Conservation (phyloP, 2,797 vertebrate species). For the Buceros bicornis region DNA sequence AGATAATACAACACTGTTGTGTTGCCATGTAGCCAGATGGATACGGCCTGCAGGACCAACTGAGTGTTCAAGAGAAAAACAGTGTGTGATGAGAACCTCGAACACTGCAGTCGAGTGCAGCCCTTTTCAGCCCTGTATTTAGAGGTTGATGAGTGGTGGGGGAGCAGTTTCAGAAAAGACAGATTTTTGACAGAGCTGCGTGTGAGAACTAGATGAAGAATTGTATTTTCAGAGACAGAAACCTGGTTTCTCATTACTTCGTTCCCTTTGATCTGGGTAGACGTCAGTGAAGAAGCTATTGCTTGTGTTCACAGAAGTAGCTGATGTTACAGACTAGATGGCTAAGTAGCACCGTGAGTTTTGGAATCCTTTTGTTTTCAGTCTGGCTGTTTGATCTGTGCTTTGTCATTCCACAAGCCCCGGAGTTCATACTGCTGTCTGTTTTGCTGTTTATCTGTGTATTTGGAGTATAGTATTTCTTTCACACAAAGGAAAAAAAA, state of each 20-base stretch:
- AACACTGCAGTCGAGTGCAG: background rate
- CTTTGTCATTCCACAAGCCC: constrained; percentile 19
- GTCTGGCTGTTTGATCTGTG: constrained; percentile 35
- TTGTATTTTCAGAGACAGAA: background rate
- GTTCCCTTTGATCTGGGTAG: background rate
- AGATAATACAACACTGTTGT: background rate
- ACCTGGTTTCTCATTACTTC: background rate
- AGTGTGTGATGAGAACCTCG: background rate
- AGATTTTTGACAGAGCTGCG: background rate
- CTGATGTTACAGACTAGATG: background rate
- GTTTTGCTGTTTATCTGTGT: constrained; percentile 46
- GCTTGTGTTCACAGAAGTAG: background rate
- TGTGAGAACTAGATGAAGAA: background rate
- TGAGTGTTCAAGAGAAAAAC: background rate
- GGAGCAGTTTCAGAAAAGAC: background rate
- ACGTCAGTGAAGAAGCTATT: background rate
- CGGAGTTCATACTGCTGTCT: background rate
- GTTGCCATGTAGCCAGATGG: background rate
- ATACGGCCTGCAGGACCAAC: background rate
- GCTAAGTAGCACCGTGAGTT: background rate
- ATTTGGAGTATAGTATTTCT: constrained; percentile 43
- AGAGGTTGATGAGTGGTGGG: background rate
- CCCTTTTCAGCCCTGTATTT: background rate
- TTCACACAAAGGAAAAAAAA: background rate
- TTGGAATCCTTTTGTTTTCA: constrained; percentile 35